These are phyloP conservation scores for Hipposideros larvatus DNA, from an alignment of 2,797 vertebrate species.

Conservation along the genomic window DNA sequence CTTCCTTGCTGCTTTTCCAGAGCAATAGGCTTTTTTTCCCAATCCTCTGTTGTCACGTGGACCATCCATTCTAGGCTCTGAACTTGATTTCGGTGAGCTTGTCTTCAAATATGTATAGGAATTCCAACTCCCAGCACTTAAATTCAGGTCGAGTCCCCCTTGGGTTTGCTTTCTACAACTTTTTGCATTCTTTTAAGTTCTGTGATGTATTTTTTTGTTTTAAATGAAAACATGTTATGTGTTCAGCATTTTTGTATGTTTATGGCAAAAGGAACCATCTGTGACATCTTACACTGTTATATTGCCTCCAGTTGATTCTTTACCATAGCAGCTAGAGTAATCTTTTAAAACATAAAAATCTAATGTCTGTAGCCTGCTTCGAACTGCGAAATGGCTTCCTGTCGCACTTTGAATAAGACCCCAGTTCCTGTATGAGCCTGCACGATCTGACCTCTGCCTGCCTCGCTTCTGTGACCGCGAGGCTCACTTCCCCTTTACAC, in stretches of 20 bases:
- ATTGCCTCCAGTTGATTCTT: constrained; percentile 34
- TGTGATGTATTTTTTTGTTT: background rate
- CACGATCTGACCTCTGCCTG: background rate
- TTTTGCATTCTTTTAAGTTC: constrained; percentile 3
- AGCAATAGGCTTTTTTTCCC: background rate
- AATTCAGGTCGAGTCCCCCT: background rate
- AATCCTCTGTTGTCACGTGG: background rate
- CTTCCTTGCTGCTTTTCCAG: background rate
- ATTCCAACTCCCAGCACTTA: background rate
- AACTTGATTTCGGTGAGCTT: constrained; percentile 18
- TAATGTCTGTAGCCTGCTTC: background rate
- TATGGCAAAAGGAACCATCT: background rate
- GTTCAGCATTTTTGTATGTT: constrained; percentile 50
- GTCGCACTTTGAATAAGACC: background rate
- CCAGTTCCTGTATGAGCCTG: background rate
- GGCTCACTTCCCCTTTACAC: background rate
- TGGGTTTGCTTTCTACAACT: background rate
- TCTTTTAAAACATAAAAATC: constrained; percentile 35
- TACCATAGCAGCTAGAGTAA: background rate
- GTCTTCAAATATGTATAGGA: background rate
- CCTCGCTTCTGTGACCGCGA: background rate
- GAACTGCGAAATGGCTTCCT: background rate
- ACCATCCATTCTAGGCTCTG: background rate
- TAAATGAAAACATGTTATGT: constrained; percentile 2
- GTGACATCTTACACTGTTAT: background rate